Evolutionary conservation across 2,888 invertebrate species (phyloP), one percentile per base, ranked within the genome.

Genomic region (Lepidocyrtoides sp.): DNA sequence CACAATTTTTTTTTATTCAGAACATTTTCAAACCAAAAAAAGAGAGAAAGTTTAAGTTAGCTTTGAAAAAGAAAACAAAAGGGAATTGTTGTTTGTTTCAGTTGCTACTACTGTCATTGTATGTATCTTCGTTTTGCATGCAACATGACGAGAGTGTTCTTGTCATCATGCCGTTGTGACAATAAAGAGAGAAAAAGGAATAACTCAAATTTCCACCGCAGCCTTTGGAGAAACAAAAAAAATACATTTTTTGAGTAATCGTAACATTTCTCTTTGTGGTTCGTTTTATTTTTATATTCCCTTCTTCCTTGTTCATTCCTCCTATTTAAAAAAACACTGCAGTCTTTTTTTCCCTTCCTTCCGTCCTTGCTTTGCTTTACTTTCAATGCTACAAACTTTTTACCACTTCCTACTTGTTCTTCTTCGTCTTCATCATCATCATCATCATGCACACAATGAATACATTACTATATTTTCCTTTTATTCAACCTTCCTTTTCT

Each of bases 81-180:
- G 72, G 72, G 72, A 72, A 72, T 72, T 66, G 8, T 72, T 20
- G n/a, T n/a, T 44, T 72, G 72, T 44, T 72, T 57, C 36, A 60
- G 20, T 60, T 60, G 32, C 41, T 81, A n/a, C n/a, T n/a, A n/a
- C n/a, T n/a, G 57, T 81, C 81, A 81, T 81, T 79, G 79, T 54
- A 79, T 75, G 26, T 48, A 23, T 29, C 54, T 36, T 69, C n/a
- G n/a, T n/a, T n/a, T 32, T 63, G 17, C 69, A 69, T 20, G 41
- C 69, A 32, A 41, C 69, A 12, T 5, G 69, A 69, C 17, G 36
- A 36, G 69, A 26, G 20, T 63, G 12, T 20, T n/a, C n/a, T 14
- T 12, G 48, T 8, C 48, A 51, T 51, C 51, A 12, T 60, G 60
- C 26, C 17, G 60, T 69, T 36, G 66, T 36, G 66, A 36, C 66